phyloP scores from a whole-genome alignment of 2,888 invertebrate genomes.

The Lycaena phlaeas region DNA sequence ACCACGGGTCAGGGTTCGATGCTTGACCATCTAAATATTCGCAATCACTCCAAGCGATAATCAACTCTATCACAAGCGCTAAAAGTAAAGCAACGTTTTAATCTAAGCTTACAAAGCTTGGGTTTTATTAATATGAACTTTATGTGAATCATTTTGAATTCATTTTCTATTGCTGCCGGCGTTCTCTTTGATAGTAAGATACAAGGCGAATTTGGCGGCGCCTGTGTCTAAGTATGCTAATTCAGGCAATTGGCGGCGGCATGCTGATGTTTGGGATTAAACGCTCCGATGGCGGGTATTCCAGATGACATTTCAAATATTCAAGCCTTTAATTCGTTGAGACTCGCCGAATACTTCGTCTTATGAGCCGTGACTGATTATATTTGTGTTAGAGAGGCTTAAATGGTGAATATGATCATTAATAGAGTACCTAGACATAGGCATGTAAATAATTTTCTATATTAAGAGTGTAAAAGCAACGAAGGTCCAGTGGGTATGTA shows the following conservation, averaged over 20 bases:
- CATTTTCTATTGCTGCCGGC: conserved; percentile 21
- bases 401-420: too few relatives aligned
- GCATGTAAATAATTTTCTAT: too few relatives aligned
- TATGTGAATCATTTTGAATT: background rate
- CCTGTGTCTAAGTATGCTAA: conserved; percentile 55
- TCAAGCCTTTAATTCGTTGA: conserved; percentile 1
- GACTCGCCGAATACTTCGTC: background rate
- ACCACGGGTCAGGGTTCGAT: conserved; percentile 47
- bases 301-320: conserved; percentile 7
- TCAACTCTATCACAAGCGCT: conserved; percentile 13
- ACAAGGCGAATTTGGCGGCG: conserved; percentile 54
- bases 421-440: too few relatives aligned
- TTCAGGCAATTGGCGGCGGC: conserved; percentile 49
- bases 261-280: conserved; percentile 28
- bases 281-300: conserved; percentile 1
- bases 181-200: conserved; percentile 40
- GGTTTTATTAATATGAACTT: background rate
- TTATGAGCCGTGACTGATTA: too few relatives aligned
- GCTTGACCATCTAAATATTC: background rate
- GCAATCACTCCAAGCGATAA: conserved; percentile 23
- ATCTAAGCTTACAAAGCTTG: background rate
- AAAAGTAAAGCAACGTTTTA: background rate
- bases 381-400: too few relatives aligned
- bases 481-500: too few relatives aligned
- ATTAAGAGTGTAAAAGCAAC: too few relatives aligned